A percentile compares a stretch with the other conserved stretches of the same genome.
phyloP scores from a whole-genome alignment of 2,113 vertebrate species.

The Salvator merianae region DNA sequence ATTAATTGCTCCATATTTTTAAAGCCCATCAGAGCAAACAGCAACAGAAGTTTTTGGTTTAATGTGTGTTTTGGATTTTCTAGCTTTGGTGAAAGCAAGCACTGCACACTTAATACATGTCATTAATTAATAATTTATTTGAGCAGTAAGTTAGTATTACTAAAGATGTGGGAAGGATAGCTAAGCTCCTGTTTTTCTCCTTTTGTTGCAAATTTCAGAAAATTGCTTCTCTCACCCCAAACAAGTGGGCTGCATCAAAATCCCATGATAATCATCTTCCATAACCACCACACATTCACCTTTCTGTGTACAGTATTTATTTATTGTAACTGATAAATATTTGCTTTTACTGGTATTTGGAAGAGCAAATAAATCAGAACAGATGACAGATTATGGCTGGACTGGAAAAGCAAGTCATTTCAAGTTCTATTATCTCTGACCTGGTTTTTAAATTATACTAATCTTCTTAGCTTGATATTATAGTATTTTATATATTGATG shows the following conservation, averaged over 20 bases:
- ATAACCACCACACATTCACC: constrained; percentile 4
- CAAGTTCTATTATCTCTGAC: background rate
- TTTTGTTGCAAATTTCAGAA: background rate
- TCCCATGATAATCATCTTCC: background rate
- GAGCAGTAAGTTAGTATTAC: background rate
- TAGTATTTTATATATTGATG: background rate
- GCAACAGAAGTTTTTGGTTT: background rate
- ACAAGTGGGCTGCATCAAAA: background rate
- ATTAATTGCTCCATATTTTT: constrained; percentile 38
- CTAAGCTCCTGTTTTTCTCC: background rate
- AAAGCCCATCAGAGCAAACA: constrained; percentile 15
- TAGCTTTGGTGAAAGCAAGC: background rate
- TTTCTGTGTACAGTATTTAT: constrained; percentile 9
- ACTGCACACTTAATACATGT: background rate
- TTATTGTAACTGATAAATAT: background rate
- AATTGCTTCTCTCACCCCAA: background rate
- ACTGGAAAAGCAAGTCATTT: background rate
- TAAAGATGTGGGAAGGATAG: background rate
- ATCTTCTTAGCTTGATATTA: constrained; percentile 21
- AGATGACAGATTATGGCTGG: constrained; percentile 14
- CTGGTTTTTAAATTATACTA: constrained; percentile 11
- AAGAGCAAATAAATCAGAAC: background rate
- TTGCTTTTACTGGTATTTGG: constrained; percentile 5
- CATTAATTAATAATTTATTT: background rate
- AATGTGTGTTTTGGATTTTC: background rate